A percentile compares a stretch with the other conserved stretches of the same genome.
These are phyloP conservation scores for Erythrocercus mccallii DNA, from an alignment of 2,113 vertebrate species.

Conservation along the genomic window DNA sequence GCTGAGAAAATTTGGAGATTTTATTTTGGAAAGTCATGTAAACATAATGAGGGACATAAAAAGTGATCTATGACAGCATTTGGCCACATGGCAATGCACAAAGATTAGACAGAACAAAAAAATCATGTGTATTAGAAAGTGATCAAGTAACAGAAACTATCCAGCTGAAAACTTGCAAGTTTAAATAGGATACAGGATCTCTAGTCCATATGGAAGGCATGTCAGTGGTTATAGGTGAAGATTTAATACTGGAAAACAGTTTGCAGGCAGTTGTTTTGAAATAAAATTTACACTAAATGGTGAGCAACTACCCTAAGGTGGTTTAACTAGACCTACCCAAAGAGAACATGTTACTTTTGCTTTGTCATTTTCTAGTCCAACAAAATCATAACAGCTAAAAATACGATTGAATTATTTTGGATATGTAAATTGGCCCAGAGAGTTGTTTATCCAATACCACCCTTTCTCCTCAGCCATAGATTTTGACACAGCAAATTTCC, in stretches of 20 bases:
- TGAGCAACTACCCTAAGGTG: neutral
- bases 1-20: neutral
- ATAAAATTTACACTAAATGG: neutral
- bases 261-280: neutral
- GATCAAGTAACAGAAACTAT: neutral
- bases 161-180: neutral
- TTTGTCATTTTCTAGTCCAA: neutral
- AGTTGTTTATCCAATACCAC: neutral
- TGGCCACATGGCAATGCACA: neutral
- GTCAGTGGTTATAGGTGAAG: neutral
- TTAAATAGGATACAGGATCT: neutral
- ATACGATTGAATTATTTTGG: neutral
- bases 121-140: neutral
- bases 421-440: neutral
- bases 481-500: neutral
- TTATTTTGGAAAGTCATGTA: neutral
- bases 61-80: neutral
- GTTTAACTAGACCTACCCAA: neutral
- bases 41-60: neutral
- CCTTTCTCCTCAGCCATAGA: neutral
- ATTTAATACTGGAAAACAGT: neutral
- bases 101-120: neutral
- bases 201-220: neutral
- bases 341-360: neutral
- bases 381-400: neutral